Conservation (phyloP, 2,113 vertebrate genomes). For the Dasyornis broadbenti region DNA sequence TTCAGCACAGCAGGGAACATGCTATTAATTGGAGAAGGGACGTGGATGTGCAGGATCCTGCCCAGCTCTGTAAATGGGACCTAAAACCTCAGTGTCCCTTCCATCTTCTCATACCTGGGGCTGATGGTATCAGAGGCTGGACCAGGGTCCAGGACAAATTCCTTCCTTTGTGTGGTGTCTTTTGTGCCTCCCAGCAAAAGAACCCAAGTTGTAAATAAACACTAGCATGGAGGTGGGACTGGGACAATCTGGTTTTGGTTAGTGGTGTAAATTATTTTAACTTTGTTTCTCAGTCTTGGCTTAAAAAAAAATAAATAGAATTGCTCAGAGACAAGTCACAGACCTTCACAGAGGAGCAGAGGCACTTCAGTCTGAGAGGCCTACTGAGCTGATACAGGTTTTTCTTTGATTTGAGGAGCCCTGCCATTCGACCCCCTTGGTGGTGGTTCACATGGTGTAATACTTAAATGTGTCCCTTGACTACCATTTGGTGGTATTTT, state of each 20-base stretch:
- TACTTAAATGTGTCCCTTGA: background rate
- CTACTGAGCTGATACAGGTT: background rate
- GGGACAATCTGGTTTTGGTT: background rate
- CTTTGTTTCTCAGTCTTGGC: background rate
- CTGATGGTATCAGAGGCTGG: background rate
- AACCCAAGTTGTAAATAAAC: background rate
- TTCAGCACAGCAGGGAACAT: background rate
- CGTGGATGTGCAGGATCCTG: background rate
- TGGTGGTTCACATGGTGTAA: background rate
- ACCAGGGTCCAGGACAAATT: background rate
- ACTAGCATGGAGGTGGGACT: background rate
- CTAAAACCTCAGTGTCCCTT: background rate
- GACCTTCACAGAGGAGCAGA: background rate
- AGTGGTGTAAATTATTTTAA: background rate
- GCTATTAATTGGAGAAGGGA: background rate
- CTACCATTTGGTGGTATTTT: background rate
- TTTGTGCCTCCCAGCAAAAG: background rate
- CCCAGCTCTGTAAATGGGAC: background rate
- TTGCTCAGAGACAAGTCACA: background rate
- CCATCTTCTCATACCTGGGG: background rate
- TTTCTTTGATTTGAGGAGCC: background rate
- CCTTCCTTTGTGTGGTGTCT: background rate
- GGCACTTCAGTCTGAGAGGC: background rate
- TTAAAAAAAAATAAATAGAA: background rate
- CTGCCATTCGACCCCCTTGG: rapidly evolving